Percentiles rank a stretch among this genome's conserved stretches.
Conservation (phyloP, 2,888 invertebrate genomes). For the Spodoptera littoralis region DNA sequence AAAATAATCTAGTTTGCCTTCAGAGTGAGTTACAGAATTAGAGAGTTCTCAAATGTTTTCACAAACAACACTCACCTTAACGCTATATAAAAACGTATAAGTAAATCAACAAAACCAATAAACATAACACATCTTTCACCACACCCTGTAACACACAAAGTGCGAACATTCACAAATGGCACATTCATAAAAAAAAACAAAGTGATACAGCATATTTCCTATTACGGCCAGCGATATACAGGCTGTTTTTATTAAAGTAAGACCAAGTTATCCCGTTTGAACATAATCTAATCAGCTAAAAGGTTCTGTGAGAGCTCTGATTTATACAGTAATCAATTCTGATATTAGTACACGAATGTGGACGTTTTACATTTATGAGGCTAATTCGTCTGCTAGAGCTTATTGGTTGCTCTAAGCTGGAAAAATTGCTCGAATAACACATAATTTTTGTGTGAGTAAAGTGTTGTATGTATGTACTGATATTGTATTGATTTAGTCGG, state of each 20-base stretch:
- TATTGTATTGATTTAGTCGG: too few species aligned
- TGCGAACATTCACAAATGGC: slow-evolving; percentile 18
- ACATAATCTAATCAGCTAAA: slow-evolving; percentile 60
- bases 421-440: slow-evolving; percentile 1
- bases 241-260: slow-evolving; percentile 48
- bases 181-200: slow-evolving; percentile 21
- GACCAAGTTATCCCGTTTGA: slow-evolving; percentile 50
- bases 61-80: too few species aligned
- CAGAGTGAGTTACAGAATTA: too few species aligned
- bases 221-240: slow-evolving; percentile 40
- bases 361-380: slow-evolving; percentile 44
- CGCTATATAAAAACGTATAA: too few species aligned
- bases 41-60: too few species aligned
- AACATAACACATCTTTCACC: background rate
- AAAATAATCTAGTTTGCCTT: too few species aligned
- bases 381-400: slow-evolving; percentile 14
- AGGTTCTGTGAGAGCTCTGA: slow-evolving; percentile 50
- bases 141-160: slow-evolving; percentile 6
- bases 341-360: slow-evolving; percentile 52
- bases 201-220: slow-evolving; percentile 51
- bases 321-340: slow-evolving; percentile 58
- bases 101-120: slow-evolving; percentile 2
- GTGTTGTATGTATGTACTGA: background rate
- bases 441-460: background rate
- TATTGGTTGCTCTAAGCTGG: slow-evolving; percentile 16